phyloP scores from a whole-genome alignment of 2,113 vertebrate species.

The Silurus asotus region DNA sequence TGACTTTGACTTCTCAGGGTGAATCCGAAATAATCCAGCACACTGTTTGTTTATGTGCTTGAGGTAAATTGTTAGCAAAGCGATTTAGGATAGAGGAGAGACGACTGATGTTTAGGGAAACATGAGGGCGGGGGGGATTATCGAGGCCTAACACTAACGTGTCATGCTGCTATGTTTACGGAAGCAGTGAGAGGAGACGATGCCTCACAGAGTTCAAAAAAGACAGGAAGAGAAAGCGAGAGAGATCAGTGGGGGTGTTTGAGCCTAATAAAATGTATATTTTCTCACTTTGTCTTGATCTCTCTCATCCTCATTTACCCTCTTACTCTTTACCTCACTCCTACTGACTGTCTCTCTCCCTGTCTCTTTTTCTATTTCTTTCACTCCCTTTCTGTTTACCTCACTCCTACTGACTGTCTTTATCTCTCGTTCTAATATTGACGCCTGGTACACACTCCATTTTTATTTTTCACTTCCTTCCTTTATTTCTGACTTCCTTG shows the following conservation, averaged over 20 bases:
- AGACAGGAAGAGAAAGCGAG: background rate
- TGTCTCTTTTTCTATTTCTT: too few relatives aligned
- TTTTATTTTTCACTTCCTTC: too few relatives aligned
- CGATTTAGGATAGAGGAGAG: background rate
- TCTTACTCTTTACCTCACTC: too few relatives aligned
- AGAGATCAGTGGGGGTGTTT: too few relatives aligned
- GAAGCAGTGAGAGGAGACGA: background rate
- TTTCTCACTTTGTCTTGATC: too few relatives aligned
- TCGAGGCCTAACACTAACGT: background rate
- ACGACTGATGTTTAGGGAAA: background rate
- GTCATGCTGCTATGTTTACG: conserved; percentile 2
- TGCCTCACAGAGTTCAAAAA: background rate
- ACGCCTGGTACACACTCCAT: background rate
- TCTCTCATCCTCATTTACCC: too few relatives aligned
- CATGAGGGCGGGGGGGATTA: too few relatives aligned
- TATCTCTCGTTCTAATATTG: background rate
- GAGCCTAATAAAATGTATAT: too few relatives aligned
- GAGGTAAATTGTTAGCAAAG: background rate
- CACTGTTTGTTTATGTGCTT: background rate
- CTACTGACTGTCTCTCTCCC: too few relatives aligned
- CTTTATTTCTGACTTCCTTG: too few relatives aligned
- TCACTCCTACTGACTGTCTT: too few relatives aligned
- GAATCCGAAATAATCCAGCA: background rate
- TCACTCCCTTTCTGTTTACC: too few relatives aligned
- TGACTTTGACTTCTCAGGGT: background rate